Evolutionary conservation across 2,797 vertebrate species (phyloP).

Genomic region (Brachyalestes nurse): DNA sequence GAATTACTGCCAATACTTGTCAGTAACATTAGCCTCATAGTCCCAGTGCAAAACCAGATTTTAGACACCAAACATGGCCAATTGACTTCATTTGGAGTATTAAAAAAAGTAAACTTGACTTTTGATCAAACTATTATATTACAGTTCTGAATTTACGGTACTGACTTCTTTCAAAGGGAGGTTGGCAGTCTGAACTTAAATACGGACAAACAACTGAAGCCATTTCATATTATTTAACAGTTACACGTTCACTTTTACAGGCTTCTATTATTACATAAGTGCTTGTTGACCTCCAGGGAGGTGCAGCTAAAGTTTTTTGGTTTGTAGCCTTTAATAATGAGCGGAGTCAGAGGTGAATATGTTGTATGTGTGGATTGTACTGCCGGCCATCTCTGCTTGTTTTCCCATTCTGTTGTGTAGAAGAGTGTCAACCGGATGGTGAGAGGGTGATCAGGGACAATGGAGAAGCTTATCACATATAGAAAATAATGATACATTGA

Average conservation of each 20-base stretch:
- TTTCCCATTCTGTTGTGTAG: not conserved
- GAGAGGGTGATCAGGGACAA: not conserved
- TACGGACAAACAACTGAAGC: too few species aligned
- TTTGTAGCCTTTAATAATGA: not conserved
- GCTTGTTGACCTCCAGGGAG: not conserved
- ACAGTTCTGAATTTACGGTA: too few species aligned
- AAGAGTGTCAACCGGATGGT: not conserved
- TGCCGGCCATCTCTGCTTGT: not conserved
- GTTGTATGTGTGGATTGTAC: slow-evolving; percentile 38
- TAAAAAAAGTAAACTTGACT: too few species aligned
- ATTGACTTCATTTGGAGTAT: too few species aligned
- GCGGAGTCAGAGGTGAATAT: slow-evolving; percentile 20
- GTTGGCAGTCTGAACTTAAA: too few species aligned
- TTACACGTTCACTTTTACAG: not conserved
- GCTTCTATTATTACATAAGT: not conserved
- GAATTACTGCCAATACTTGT: too few species aligned
- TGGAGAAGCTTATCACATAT: not conserved
- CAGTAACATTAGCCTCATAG: too few species aligned
- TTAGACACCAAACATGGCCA: too few species aligned
- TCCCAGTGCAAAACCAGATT: too few species aligned
- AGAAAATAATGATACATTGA: not conserved
- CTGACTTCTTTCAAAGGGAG: not conserved
- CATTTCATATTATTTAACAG: not conserved
- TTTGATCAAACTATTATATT: too few species aligned
- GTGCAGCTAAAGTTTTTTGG: not conserved